Evolutionary conservation across 2,888 invertebrate genomes (phyloP), one percentile per base, ranked within the genome.

Genomic region (Calephelis perditalis): DNA sequence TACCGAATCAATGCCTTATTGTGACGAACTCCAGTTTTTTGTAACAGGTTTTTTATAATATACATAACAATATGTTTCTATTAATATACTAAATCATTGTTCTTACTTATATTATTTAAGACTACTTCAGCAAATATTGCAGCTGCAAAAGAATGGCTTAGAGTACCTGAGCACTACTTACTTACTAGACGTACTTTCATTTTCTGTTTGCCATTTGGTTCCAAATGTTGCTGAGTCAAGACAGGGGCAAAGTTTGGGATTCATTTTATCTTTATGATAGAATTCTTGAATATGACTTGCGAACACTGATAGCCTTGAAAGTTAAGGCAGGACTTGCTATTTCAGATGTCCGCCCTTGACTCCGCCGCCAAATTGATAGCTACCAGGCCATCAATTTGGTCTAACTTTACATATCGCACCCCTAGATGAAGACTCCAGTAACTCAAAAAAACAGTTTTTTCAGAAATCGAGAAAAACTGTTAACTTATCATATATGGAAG

Each of bases 201-300:
- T 46, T 68, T 63, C 56, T 68, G 68, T 52, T 67, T 68, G 5
- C 57, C 54, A 46, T 59, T 59, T 15, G 59, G 59, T 68, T 65
- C 37, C 3, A 70, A 35, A 44, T 70, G 69, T 49, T 68, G 59
- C 12, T 65, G 52, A 3, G 62, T 66, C 15, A 71, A 58, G 6
- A 63, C 63, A 9, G 69, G 69, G n/a, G 70, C 70, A 68, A 65
- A 69, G 70, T 57, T 69, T 69, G 3, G 63, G 64, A 56, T 70
- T 68, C 5, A 35, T 26, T 26, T 52, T 15, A 10, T 52, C 49
- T 10, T 35, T 52, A 6, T 8, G 5, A 11, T 52, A 52, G 10
- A 52, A 52, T 15, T 26, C 49, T 26, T 52, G 15, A 52, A 52
- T 35, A n/a, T 47, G 15, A 9, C 10, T 49, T 49, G 5, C 49